Percentiles rank a stretch among this genome's conserved stretches.
Conservation (phyloP, 1,140 invertebrate genomes). For the Arion vulgaris region DNA sequence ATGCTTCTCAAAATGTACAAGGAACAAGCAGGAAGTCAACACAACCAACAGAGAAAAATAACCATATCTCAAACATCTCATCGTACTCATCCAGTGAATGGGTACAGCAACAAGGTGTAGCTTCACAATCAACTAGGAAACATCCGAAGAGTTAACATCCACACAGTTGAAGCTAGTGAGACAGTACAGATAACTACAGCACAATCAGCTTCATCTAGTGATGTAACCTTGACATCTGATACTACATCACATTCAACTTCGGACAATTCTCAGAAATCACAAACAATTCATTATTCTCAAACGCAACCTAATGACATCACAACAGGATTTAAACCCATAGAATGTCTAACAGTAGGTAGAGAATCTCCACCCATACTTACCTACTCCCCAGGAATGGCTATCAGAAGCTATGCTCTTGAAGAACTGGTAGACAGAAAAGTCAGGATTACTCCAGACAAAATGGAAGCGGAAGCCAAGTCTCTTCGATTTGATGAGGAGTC, state of each 20-base stretch:
- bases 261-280: neutral
- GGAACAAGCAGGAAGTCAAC: neutral
- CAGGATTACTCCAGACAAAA: constrained; percentile 18
- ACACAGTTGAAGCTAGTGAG: neutral
- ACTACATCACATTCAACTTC: neutral
- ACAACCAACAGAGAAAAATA: neutral
- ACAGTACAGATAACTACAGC: neutral
- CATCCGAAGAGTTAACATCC: neutral
- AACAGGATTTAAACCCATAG: neutral
- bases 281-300: neutral
- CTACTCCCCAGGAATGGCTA: constrained; percentile 35
- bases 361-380: neutral
- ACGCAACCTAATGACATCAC: neutral
- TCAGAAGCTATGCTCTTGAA: constrained; percentile 37
- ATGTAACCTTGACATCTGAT: neutral
- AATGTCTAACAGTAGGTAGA: neutral
- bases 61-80: neutral
- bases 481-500: constrained; percentile 21
- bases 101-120: no score
- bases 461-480: constrained; percentile 1
- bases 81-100: neutral
- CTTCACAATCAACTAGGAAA: neutral
- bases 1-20: neutral
- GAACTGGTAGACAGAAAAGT: constrained; percentile 28
- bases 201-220: neutral